Evolutionary conservation across 2,113 vertebrate species (phyloP), one percentile per base, ranked within the genome.

Genomic region (Salvelinus fontinalis): DNA sequence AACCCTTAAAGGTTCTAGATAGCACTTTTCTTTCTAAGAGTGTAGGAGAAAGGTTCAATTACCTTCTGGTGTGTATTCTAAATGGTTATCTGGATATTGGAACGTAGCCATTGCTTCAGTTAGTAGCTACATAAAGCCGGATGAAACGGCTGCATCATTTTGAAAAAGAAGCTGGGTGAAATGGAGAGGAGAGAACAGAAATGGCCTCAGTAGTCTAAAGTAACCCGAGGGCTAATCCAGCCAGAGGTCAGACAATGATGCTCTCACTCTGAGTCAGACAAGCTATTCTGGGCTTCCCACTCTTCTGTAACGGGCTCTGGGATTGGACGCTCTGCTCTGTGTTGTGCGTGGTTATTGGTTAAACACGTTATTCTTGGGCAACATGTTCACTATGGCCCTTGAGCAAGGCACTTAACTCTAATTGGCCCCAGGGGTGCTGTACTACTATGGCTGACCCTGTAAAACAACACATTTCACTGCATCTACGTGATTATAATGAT

Each of bases 201-300:
- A 71, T 18, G 49, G 70, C 70, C 24, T 57, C 48, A 24, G 22
- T 78, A 77, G 49, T 67, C 51, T 12, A 51, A 16, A 5, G 60
- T 11, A 1, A 44, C 74, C 54, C 2, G 49, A 75, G 54, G 75
- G 76, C 66, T 64, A 71, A 88, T 80, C 67, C 79, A 77, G 77
- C 71, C 68, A 79, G 66, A 75, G 67, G 60, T 84, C 78, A 83
- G 67, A 48, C 76, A 67, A 64, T 68, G 31, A 73, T 18, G 62
- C 71, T 84, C 29, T 66, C 48, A 26, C 71, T 75, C 84, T 89
- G 88, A 90, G 66, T 88, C 87, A 88, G 66, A 18, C 57, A 66
- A 70, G 82, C 83, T 89, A 85, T 89, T 89, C 82, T 84, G 75
- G 80, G 87, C 76, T 20, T 54, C 66, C 48, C 74, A 71, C 60